These are phyloP conservation scores for Takifugu bimaculatus DNA, from an alignment of 2,113 vertebrate species.

Conservation along the genomic window DNA sequence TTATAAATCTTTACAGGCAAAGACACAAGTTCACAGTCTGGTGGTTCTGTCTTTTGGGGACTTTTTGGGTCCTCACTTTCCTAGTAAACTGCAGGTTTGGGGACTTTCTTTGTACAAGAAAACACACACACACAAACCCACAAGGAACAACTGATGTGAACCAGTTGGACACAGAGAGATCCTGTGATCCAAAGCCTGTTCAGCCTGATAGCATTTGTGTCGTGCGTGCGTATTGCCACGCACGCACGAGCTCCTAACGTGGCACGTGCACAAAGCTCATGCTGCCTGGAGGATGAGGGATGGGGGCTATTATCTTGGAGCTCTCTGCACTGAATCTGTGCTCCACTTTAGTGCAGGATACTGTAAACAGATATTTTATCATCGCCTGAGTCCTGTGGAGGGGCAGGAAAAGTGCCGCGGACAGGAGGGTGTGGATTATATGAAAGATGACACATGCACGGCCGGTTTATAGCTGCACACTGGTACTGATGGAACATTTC, in stretches of 20 bases:
- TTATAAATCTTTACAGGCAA: too few species aligned
- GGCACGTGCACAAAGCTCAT: neutral
- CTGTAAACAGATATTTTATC: slow-evolving; percentile 8
- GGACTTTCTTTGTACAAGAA: neutral
- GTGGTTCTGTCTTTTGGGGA: too few species aligned
- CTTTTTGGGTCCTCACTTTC: too few species aligned
- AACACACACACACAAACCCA: neutral
- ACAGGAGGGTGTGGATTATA: neutral
- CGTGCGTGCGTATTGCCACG: neutral
- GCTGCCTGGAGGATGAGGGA: neutral
- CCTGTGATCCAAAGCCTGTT: slow-evolving; percentile 18
- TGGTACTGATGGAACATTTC: too few species aligned
- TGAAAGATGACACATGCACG: neutral
- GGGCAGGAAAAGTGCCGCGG: neutral
- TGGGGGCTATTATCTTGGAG: slow-evolving; percentile 3
- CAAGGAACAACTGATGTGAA: slow-evolving; percentile 16
- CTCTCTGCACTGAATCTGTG: slow-evolving; percentile 1
- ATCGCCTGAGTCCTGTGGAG: slow-evolving; percentile 1
- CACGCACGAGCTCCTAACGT: neutral
- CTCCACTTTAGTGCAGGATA: slow-evolving; percentile 16
- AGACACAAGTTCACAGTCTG: too few species aligned
- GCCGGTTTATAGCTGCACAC: too few species aligned
- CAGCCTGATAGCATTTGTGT: slow-evolving; percentile 16
- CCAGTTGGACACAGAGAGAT: slow-evolving; percentile 11
- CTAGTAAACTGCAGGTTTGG: too few species aligned